These are phyloP conservation scores for Trichogramma dendrolimi DNA, from an alignment of 2,888 invertebrate species.

Conservation along the genomic window DNA sequence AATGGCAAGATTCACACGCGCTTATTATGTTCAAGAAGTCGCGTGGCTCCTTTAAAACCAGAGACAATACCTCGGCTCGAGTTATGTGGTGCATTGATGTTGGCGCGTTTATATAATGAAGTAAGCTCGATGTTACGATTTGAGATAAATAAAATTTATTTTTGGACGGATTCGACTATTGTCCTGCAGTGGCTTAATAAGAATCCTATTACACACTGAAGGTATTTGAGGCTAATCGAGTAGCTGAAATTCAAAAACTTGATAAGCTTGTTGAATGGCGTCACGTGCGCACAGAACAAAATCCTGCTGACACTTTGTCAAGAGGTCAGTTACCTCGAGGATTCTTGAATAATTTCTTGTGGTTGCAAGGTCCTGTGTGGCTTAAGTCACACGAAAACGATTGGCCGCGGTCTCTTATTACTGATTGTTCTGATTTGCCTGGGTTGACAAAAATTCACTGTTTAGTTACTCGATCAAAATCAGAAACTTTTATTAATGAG, in stretches of 20 bases:
- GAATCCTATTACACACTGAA: conserved; percentile 24
- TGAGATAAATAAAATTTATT: conserved; percentile 10
- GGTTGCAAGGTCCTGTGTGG: conserved; percentile 28
- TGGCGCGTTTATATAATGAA: no score
- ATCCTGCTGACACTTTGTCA: conserved; percentile 30
- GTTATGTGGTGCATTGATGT: conserved; percentile 16
- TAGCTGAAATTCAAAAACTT: conserved; percentile 26
- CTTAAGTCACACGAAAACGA: background rate
- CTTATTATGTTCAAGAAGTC: conserved; percentile 15
- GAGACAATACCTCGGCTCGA: conserved; percentile 16
- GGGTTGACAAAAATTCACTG: no score
- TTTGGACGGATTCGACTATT: conserved; percentile 34
- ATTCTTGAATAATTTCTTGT: conserved; percentile 19
- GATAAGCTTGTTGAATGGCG: conserved; percentile 21
- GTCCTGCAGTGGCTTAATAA: conserved; percentile 31
- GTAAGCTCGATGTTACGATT: background rate
- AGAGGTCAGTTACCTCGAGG: conserved; percentile 23
- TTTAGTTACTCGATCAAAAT: no score
- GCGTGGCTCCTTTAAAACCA: conserved; percentile 15
- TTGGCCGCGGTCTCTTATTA: conserved; percentile 1
- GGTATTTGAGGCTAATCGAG: conserved; percentile 31
- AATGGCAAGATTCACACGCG: background rate
- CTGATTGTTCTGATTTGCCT: no score
- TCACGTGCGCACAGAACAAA: conserved; percentile 26
- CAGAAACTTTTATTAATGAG: no score